Conservation (phyloP, 2,797 vertebrate genomes). For the Pteropus rufus region DNA sequence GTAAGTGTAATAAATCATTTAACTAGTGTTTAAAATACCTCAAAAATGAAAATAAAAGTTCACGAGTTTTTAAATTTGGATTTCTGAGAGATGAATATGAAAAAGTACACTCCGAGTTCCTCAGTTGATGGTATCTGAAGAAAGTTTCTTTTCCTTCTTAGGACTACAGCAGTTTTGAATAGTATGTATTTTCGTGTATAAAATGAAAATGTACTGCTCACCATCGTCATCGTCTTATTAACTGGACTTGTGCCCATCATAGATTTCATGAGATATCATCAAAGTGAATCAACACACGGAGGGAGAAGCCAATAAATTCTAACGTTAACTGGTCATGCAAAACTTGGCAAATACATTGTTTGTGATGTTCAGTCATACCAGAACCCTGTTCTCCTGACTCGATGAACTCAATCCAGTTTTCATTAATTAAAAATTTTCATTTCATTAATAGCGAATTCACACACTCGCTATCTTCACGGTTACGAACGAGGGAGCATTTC, state of each 20-base stretch:
- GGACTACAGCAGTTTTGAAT: not conserved
- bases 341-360: not conserved
- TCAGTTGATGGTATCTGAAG: not conserved
- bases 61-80: not conserved
- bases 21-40: not conserved
- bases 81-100: not conserved
- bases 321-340: not conserved
- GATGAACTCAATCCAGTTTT: not conserved
- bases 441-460: not conserved
- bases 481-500: not conserved
- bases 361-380: not conserved
- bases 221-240: not conserved
- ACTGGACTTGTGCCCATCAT: not conserved
- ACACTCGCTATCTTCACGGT: not conserved
- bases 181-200: slow-evolving; percentile 59
- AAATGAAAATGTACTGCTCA: not conserved
- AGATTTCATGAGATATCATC: slow-evolving; percentile 64
- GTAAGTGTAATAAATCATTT: not conserved
- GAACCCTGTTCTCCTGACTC: not conserved
- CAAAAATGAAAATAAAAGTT: not conserved
- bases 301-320: slow-evolving; percentile 51
- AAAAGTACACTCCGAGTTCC: not conserved
- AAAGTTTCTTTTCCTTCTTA: not conserved
- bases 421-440: not conserved
- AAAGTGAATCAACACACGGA: slow-evolving; percentile 64